phyloP scores from a whole-genome alignment of 2,888 invertebrate species.

The Crepidodera aurea region DNA sequence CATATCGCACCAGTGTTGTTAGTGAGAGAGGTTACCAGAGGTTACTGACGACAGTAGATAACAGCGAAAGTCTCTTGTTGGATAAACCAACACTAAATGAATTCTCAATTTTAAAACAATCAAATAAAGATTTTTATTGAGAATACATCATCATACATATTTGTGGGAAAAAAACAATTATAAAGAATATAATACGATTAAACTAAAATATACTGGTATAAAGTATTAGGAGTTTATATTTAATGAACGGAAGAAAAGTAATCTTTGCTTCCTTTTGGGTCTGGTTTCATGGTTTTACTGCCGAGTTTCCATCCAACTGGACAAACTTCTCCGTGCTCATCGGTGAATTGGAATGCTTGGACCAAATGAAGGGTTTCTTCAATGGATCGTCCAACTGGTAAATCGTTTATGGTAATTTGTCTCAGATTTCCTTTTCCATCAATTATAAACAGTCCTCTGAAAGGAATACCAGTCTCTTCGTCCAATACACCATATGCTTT shows the following conservation, averaged over 20 bases:
- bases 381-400: slow-evolving; percentile 91
- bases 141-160: neutral
- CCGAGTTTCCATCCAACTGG: slow-evolving; percentile 96
- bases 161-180: neutral
- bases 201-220: no score
- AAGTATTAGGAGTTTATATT: neutral
- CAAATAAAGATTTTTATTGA: neutral
- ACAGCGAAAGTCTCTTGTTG: slow-evolving; percentile 11
- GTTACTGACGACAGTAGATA: slow-evolving; percentile 19
- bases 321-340: slow-evolving; percentile 92
- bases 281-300: slow-evolving; percentile 90
- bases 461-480: slow-evolving; percentile 91
- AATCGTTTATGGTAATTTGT: slow-evolving; percentile 95
- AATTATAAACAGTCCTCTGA: slow-evolving; percentile 95
- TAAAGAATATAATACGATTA: no score
- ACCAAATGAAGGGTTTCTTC: slow-evolving; percentile 94
- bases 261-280: slow-evolving; percentile 81
- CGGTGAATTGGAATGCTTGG: slow-evolving; percentile 97
- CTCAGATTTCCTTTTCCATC: slow-evolving; percentile 78
- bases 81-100: slow-evolving; percentile 6
- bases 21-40: slow-evolving; percentile 19
- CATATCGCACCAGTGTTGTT: slow-evolving; percentile 13
- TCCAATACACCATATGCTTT: slow-evolving; percentile 89
- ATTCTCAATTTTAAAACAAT: slow-evolving; percentile 12
- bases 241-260: slow-evolving; percentile 63